These are phyloP conservation scores for Eurytoma californica DNA, from an alignment of 2,888 invertebrate genomes.

Conservation along the genomic window DNA sequence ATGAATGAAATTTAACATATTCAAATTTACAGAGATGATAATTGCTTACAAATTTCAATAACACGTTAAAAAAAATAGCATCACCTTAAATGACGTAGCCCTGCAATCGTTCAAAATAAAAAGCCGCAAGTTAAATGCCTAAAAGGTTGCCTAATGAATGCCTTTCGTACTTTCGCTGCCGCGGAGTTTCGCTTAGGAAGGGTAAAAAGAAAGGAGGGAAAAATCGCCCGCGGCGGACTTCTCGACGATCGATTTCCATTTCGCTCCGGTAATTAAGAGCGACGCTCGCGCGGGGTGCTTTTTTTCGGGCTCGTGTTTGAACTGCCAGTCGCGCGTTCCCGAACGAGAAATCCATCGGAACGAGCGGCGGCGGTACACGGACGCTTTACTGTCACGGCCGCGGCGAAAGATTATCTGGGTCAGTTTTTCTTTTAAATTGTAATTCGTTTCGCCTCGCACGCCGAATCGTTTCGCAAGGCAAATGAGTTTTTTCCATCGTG, in stretches of 20 bases:
- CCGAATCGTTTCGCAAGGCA: constrained; percentile 35
- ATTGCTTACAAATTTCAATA: too few relatives aligned
- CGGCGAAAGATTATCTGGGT: constrained; percentile 37
- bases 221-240: constrained; percentile 11
- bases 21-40: too few relatives aligned
- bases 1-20: too few relatives aligned
- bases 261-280: constrained; percentile 35
- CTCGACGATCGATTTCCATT: constrained; percentile 40
- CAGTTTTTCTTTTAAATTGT: constrained; percentile 47
- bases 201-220: too few relatives aligned
- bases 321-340: neutral
- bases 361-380: neutral
- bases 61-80: too few relatives aligned
- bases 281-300: neutral
- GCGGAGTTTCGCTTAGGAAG: neutral
- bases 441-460: constrained; percentile 29
- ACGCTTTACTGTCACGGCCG: neutral
- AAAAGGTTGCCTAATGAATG: too few relatives aligned
- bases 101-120: too few relatives aligned
- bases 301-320: neutral
- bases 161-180: neutral
- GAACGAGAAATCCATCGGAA: constrained; percentile 11
- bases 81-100: too few relatives aligned
- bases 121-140: too few relatives aligned
- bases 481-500: constrained; percentile 39